Base-by-base conservation (phyloP, 1,140 invertebrate species). In the Polyergus mexicanus region DNA sequence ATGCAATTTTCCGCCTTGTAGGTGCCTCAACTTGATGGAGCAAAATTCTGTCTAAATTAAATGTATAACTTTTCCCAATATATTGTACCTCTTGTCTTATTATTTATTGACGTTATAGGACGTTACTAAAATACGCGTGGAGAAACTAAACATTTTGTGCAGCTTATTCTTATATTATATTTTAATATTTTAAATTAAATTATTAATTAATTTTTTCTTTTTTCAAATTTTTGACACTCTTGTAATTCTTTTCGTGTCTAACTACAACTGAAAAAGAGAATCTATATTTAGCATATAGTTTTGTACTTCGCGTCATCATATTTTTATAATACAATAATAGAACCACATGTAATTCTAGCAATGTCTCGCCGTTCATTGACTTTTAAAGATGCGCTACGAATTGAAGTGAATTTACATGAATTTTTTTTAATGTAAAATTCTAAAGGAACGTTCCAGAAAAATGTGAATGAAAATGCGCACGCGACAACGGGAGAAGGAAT, bases 151-250 rank as follows among this genome's bases (percentile, higher is more conserved):
- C 16, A 71, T 72, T 60, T 60, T 25, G 10, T 11, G 11, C n/a
- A 58, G 11, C 16, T 51, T 51, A 11, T 51, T 51, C 10, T 44
- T 44, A 44, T 3, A 41, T 0, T 47, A 16, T 47, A 47, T 47
- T 47, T 47, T 16, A 47, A 47, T 44, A 11, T 44, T 11, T 44
- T 44, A 41, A 10, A 66, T 13, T 44, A 19, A 58, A 72, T 72
- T 71, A 54, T 41, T 41, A 65, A 72, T 7, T 25, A 35, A 74
- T 22, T 11, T 74, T 71, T 47, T 69, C 19, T 28, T 28, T 28
- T n/a, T 71, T 56, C 2, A 72, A 72, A 16, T 47, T 47, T 38
- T 47, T 13, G 11, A 51, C 1, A 8, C 1, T 16, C 13, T 25
- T 74, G 16, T 32, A 3, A 22, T 54, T 54, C 22, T 74, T 58